Evolutionary conservation across 2,888 invertebrate species (phyloP), one percentile per base, ranked within the genome.

Genomic region (Chirona hameri): DNA sequence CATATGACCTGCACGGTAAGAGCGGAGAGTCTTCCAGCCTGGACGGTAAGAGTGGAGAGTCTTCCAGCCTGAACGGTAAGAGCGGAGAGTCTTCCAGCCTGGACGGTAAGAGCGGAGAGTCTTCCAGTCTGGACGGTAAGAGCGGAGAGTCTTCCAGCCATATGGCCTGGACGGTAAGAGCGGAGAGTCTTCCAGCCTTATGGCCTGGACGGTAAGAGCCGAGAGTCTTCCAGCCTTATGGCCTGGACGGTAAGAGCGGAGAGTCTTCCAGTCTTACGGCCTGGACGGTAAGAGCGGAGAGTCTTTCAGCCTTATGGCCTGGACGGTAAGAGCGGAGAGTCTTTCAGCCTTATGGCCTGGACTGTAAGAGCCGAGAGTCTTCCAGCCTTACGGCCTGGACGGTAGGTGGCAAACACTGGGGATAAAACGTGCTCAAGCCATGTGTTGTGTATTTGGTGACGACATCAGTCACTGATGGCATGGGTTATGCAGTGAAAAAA

Each of bases 1-100:
- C 99, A 0, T 99, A 98, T 87, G 99, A 99, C 15, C 89, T 99
- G 88, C 90, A 92, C 85, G 95, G 83, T 83, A 72, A 39, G 99
- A 99, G 88, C 90, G 99, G 82, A 90, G 99, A 85, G 94, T 95
- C 0, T 92, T 96, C 87, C 91, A 91, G 85, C 99, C 99, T 0
- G 88, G 90, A 92, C 84, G 95, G 83, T 83, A 72, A 39, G 99
- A 99, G 88, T 90, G 99, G 82, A 90, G 99, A 85, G 94, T 95
- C 0, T 92, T 98, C 98, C 0, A 93, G 99, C 0, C 90, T 99
- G 10, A 98, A 98, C 0, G 99, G n/a, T n/a, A n/a, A n/a, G n/a
- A 99, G 88, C 90, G 99, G 82, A 90, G 99, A 85, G 94, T 95
- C 0, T 92, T 96, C 87, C 91, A 91, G 85, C 99, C 99, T 0